Base-by-base conservation (phyloP, 2,888 invertebrate genomes). In the Gymnocheta viridis region DNA sequence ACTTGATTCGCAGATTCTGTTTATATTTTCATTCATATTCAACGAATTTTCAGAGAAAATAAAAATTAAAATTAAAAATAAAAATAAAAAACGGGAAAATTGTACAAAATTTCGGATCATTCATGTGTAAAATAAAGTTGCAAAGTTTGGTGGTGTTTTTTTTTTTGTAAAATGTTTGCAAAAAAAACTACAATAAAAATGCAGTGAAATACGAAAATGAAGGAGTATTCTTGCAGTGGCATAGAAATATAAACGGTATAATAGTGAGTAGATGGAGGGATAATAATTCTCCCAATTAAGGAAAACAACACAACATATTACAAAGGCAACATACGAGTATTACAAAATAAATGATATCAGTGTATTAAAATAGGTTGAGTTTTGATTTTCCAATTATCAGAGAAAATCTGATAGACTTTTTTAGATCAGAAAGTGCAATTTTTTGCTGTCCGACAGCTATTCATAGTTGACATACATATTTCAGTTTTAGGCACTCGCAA, bases 91-190 rank as follows among this genome's bases (percentile, higher is more conserved):
- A 19, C 2, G 58, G 27, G 19, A 54, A 69, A 76, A 72, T 32
- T 58, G 9, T 56, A 62, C 17, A 72, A 77, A 76, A 80, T 67
- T 70, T 76, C 58, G 22, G 58, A 80, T 80, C 80, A 84, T 72
- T 84, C 83, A 67, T 72, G 80, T 84, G 80, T 84, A 74, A 80
- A 80, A 83, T 83, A 84, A 84, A 80, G 80, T 80, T 80, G 64
- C 64, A 72, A 82, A 82, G 32, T 82, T 77, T 82, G 24, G 64
- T 66, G 62, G n/a, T n/a, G n/a, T n/a, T n/a, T n/a, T n/a, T n/a
- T 70, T 79, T 83, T 73, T 22, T 74, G 27, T 41, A 22, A 58
- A 70, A 70, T 14, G 44, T 12, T 29, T 22, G 49, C 7, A 24
- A 47, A 47, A 72, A 32, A 32, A 35, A 54, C n/a, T n/a, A n/a